Percentiles rank a stretch among this genome's conserved stretches.
Conservation (phyloP, 2,113 vertebrate genomes). For the Catharus fuscescens region DNA sequence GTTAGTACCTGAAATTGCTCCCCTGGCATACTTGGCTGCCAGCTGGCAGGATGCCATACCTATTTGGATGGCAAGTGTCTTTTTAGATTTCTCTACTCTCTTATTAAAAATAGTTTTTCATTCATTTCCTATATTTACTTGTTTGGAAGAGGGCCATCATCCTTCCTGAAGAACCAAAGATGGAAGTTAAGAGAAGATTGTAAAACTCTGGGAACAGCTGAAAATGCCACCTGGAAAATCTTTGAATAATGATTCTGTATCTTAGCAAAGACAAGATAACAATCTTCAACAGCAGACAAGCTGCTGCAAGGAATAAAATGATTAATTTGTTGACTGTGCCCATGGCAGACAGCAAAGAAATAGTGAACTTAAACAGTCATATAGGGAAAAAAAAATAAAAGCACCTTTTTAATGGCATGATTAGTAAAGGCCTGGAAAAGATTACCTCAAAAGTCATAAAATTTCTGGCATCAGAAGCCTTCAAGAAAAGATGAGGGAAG, state of each 20-base stretch:
- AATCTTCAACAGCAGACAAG: background rate
- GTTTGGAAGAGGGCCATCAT: background rate
- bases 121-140: background rate
- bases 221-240: background rate
- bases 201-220: background rate
- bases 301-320: background rate
- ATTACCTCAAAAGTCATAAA: background rate
- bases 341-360: background rate
- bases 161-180: background rate
- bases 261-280: background rate
- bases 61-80: background rate
- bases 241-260: background rate
- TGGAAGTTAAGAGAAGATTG: background rate
- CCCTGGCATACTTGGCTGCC: background rate
- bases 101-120: background rate
- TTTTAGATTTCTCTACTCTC: background rate
- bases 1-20: background rate
- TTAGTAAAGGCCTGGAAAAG: background rate
- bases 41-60: background rate
- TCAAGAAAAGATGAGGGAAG: background rate
- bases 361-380: background rate
- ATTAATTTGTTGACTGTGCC: background rate
- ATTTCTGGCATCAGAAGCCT: background rate
- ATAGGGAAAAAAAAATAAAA: background rate
- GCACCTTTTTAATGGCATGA: background rate